These are phyloP conservation scores for Cepaea nemoralis DNA, from an alignment of 1,140 invertebrate species.

Conservation along the genomic window DNA sequence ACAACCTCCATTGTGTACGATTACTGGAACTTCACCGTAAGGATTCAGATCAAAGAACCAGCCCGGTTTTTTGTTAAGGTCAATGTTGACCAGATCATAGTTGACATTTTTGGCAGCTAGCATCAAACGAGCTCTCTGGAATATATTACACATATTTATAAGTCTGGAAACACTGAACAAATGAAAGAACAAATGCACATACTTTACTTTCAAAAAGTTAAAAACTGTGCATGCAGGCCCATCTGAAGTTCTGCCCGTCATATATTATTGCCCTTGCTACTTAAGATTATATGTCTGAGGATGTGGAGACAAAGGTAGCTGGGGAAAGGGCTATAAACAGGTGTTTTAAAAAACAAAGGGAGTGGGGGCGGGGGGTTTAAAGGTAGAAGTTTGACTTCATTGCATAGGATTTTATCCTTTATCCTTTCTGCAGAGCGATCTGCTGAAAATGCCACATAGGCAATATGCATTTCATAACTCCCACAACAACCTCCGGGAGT, in stretches of 20 bases:
- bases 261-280: background rate
- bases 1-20: constrained; percentile 80
- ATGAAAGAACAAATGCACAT: background rate
- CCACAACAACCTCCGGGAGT: too few species aligned
- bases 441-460: too few species aligned
- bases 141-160: background rate
- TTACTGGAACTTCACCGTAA: constrained; percentile 83
- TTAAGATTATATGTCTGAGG: background rate
- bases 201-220: too few species aligned
- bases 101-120: constrained; percentile 84
- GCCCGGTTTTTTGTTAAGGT: constrained; percentile 85
- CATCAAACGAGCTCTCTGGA: constrained; percentile 83
- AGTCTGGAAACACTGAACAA: background rate
- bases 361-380: too few species aligned
- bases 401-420: too few species aligned
- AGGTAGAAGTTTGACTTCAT: too few species aligned
- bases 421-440: too few species aligned
- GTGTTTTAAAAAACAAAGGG: background rate
- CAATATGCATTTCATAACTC: too few species aligned
- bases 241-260: background rate
- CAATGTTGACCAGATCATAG: constrained; percentile 87
- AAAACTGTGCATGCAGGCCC: too few species aligned
- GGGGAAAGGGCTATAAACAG: background rate
- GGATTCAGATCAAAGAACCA: constrained; percentile 82
- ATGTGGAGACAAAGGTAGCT: background rate